Evolutionary conservation across 2,113 vertebrate genomes (phyloP).

Genomic region (Mastomys coucha): DNA sequence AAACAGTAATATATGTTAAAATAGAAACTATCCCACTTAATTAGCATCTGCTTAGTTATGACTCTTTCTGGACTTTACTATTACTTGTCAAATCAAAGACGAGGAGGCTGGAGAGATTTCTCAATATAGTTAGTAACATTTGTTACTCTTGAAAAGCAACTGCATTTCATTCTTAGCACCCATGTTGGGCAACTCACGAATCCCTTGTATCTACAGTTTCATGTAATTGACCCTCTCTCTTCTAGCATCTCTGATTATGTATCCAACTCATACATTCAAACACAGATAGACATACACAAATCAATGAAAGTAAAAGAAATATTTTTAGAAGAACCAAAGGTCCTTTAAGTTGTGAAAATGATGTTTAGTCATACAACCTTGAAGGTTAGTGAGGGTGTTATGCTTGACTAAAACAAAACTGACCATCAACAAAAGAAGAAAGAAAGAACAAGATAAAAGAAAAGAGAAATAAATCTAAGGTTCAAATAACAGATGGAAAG

Average conservation of each 20-base stretch:
- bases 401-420: not conserved
- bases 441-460: not conserved
- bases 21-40: not conserved
- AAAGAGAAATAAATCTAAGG: not conserved
- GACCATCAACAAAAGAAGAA: not conserved
- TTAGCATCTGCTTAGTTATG: not conserved
- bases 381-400: not conserved
- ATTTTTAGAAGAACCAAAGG: not conserved
- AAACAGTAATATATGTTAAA: not conserved
- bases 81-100: not conserved
- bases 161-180: not conserved
- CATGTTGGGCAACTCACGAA: not conserved
- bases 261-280: not conserved
- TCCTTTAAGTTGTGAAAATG: not conserved
- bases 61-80: not conserved
- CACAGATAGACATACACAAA: not conserved
- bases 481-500: not conserved
- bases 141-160: not conserved
- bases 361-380: not conserved
- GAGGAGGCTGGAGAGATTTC: too few species aligned
- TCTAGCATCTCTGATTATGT: not conserved
- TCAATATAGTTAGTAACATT: too few species aligned
- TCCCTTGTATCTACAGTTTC: not conserved
- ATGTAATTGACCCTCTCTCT: too few species aligned
- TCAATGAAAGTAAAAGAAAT: not conserved